A percentile compares a stretch with the other conserved stretches of the same genome.
These are phyloP conservation scores for Entomobrya multifasciata DNA, from an alignment of 2,888 invertebrate species.

Conservation along the genomic window DNA sequence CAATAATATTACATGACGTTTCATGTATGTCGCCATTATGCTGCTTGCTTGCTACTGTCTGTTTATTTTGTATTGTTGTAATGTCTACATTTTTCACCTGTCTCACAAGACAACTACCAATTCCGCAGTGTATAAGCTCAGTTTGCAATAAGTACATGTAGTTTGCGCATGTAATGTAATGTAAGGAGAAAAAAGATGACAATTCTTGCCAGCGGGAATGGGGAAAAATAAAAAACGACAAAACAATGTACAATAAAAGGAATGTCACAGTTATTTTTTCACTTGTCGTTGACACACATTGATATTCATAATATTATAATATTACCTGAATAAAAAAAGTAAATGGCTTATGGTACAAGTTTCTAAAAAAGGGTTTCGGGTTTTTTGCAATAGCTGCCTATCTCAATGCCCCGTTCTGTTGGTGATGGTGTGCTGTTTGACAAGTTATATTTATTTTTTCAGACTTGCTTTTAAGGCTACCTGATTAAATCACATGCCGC, in stretches of 20 bases:
- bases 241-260: background rate
- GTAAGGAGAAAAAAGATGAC: constrained; percentile 15
- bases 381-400: no score
- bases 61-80: background rate
- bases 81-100: background rate
- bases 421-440: no score
- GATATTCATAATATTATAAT: constrained; percentile 12
- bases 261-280: constrained; percentile 12
- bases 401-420: no score
- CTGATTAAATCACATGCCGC: no score
- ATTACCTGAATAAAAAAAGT: constrained; percentile 33
- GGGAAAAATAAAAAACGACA: background rate
- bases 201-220: constrained; percentile 24
- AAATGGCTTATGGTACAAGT: no score
- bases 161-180: background rate
- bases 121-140: background rate
- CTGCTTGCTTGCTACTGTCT: background rate
- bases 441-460: no score
- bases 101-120: background rate
- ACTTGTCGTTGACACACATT: constrained; percentile 28
- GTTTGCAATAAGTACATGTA: background rate
- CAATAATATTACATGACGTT: no score
- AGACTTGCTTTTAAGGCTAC: no score
- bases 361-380: no score
- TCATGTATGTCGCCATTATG: no score